Conservation (phyloP, 2,888 invertebrate species). For the Harmothoe impar region DNA sequence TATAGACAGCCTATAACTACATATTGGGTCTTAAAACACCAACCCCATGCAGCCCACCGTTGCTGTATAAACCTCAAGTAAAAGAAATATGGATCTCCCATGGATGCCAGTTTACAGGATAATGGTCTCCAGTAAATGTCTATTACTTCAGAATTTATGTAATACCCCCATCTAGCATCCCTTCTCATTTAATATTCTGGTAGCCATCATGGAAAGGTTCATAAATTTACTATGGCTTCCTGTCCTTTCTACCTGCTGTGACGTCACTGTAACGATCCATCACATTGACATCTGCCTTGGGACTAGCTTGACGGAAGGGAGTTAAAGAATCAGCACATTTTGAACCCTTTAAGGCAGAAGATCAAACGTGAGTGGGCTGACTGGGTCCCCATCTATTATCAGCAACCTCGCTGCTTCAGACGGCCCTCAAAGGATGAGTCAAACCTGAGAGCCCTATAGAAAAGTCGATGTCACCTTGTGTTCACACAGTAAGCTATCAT, state of each 20-base stretch:
- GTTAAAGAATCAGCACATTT: neutral
- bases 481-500: neutral
- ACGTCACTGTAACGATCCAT: neutral
- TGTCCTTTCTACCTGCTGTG: neutral
- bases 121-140: too few relatives aligned
- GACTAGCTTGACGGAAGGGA: neutral
- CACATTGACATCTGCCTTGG: neutral
- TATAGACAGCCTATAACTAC: too few relatives aligned
- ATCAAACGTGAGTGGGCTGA: neutral
- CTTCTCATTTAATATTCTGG: neutral
- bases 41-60: too few relatives aligned
- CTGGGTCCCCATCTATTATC: neutral
- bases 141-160: too few relatives aligned
- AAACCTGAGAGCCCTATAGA: neutral
- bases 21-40: too few relatives aligned
- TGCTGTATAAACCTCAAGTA: too few relatives aligned
- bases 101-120: too few relatives aligned
- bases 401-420: neutral
- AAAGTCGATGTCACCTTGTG: neutral
- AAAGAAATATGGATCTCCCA: too few relatives aligned
- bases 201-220: neutral
- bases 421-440: neutral
- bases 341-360: neutral
- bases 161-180: too few relatives aligned
- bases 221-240: neutral